Evolutionary conservation across 2,113 vertebrate species (phyloP), one percentile per base, ranked within the genome.

Genomic region (Rhagologus leucostigma): DNA sequence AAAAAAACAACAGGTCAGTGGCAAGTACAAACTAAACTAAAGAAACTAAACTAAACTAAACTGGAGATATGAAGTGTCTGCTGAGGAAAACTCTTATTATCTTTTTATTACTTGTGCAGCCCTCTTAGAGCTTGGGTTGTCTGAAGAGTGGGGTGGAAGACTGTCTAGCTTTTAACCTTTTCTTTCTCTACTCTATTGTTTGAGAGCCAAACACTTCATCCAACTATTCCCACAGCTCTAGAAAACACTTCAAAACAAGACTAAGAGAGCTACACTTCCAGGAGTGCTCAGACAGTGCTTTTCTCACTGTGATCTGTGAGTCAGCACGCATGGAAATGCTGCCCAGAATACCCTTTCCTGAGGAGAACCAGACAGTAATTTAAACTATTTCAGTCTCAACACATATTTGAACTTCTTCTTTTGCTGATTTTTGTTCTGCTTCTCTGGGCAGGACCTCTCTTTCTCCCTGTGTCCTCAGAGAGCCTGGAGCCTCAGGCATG

Each of bases 231-330:
- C 32, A 46, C 65, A 84, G 27, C 49, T 91, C 57, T 78, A 49
- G 49, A 93, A 93, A 91, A 91, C 65, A 75, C 74, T 50, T 91
- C 80, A 95, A 70, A 93, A 67, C 7, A 67, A 79, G 56, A 82
- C 39, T 35, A 49, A 84, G 44, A 82, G 44, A 79, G 41, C 16
- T 57, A 26, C 44, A 59, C 75, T 84, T 94, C 81, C 69, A 84
- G 70, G 70, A 91, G 57, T 50, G 37, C 74, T 82, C 65, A 95
- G 60, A 73, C 42, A 59, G 11, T 59, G 68, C 59, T 67, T 35
- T 57, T 87, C 29, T 81, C 84, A 33, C 32, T 37, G 23, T 49
- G 50, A 18, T 27, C 10, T 37, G 10, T 57, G 68, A 24, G n/a
- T 57, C 63, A 70, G 71, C 7, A 6, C 42, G 53, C 5, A 32